Conservation (phyloP, 2,797 vertebrate genomes). For the Macrochelys suwanniensis region DNA sequence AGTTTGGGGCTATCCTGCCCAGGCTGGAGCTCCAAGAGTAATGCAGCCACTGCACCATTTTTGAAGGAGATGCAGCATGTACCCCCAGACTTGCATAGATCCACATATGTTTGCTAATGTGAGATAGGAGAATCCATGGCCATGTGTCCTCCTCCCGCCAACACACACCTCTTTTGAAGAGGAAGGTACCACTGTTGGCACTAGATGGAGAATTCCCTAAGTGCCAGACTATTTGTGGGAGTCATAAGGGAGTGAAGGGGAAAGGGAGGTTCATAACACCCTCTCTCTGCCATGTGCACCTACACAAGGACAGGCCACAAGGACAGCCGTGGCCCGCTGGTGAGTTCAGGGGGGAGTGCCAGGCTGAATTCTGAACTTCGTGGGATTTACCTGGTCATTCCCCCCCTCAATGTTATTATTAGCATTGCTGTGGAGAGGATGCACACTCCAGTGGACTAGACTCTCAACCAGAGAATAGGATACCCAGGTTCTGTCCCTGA, state of each 20-base stretch:
- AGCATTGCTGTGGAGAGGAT: neutral
- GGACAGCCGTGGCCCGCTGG: neutral
- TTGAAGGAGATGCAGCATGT: neutral
- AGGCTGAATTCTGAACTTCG: neutral
- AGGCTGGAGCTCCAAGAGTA: neutral
- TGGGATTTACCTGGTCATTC: neutral
- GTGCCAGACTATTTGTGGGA: neutral
- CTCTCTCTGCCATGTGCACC: neutral
- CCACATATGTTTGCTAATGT: neutral
- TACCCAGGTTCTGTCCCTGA: neutral
- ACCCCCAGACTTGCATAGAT: neutral
- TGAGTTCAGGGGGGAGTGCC: neutral
- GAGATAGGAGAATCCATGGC: neutral
- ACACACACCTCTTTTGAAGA: neutral
- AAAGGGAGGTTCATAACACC: neutral
- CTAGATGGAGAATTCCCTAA: neutral
- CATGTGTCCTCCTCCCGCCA: neutral
- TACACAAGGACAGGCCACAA: neutral
- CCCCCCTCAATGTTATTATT: fast-evolving
- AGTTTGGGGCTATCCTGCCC: fast-evolving
- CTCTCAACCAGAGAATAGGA: neutral
- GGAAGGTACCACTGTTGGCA: neutral
- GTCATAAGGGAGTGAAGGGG: neutral
- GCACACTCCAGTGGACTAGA: neutral
- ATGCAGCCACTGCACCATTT: neutral